Evolutionary conservation across 2,797 vertebrate genomes (phyloP), one percentile per base, ranked within the genome.

Genomic region (Threskiornis aethiopicus): DNA sequence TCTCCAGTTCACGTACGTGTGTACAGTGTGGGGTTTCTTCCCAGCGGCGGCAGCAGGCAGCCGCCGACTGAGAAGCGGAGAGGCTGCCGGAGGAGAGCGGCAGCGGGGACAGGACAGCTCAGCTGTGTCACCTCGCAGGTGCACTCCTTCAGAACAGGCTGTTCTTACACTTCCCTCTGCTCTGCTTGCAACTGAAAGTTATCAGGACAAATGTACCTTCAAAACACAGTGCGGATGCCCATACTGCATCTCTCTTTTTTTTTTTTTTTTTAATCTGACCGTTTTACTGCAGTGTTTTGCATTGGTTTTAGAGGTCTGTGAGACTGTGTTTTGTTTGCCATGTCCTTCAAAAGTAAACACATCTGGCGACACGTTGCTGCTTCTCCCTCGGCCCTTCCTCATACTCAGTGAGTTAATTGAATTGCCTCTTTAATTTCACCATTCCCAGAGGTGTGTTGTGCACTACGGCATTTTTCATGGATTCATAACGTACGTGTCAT

Each of bases 41-140:
- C 33, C 69, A 18, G 85, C 12, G 16, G 65, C 29, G 19, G 61
- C 57, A 42, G 70, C 64, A 44, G n/a, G 41, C 58, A 81, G 78
- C 35, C 20, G 4, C 81, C 3, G 13, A 18, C 35, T 0, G 0
- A 37, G 55, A 39, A 11, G 29, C 0, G 0, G 13, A 18, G 55
- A 49, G 54, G 65, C 70, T 44, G 57, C 29, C 1, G 1, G 51
- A 28, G 42, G 67, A 84, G 59, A 16, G 46, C 3, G 4, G 54
- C 61, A 25, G 42, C 2, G 10, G 54, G 47, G 19, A 57, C 26
- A 3, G 21, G 83, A 42, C 47, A 57, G 82, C 83, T 83, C 83
- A 83, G 90, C 79, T 72, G 81, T 33, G 71, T 26, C 73, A 42
- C 41, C 66, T 84, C 1, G 0, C 85, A 91, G 87, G 79, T 90